Evolutionary conservation across 2,888 invertebrate genomes (phyloP).

Genomic region (Eustalomyia histrio): DNA sequence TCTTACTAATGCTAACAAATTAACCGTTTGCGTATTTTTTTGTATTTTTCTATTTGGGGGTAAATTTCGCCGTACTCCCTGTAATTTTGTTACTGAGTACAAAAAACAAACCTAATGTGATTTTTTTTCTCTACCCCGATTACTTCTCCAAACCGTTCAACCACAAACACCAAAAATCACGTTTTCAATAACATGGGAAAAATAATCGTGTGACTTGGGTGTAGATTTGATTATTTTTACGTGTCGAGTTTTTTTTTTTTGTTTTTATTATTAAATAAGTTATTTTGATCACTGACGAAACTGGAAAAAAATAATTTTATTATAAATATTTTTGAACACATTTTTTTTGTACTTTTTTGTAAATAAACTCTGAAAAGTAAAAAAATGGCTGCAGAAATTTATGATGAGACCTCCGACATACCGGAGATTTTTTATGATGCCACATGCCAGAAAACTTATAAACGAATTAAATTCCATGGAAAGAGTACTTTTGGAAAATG

Average conservation of each 20-base stretch:
- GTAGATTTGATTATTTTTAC: conserved; percentile 18
- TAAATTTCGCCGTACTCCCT: too few species aligned
- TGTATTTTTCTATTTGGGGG: too few species aligned
- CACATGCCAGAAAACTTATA: conserved; percentile 87
- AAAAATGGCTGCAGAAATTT: conserved; percentile 78
- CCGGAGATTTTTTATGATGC: conserved; percentile 92
- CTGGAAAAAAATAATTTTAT: background rate
- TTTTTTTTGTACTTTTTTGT: background rate
- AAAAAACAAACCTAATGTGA: too few species aligned
- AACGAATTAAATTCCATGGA: conserved; percentile 91
- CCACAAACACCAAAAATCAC: too few species aligned
- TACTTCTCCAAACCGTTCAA: too few species aligned
- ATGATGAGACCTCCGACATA: conserved; percentile 84
- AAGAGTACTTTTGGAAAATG: too few species aligned
- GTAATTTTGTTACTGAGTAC: too few species aligned
- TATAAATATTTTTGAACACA: background rate
- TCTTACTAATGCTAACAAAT: too few species aligned
- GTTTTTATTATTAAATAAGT: conserved; percentile 21
- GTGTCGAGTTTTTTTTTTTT: conserved; percentile 32
- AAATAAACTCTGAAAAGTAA: background rate
- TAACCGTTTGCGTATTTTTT: too few species aligned
- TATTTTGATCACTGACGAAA: conserved; percentile 7
- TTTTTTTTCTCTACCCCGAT: too few species aligned
- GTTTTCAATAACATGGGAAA: too few species aligned
- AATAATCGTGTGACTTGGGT: too few species aligned